Evolutionary conservation across 1,140 invertebrate genomes (phyloP).

Genomic region (Uloborus diversus): DNA sequence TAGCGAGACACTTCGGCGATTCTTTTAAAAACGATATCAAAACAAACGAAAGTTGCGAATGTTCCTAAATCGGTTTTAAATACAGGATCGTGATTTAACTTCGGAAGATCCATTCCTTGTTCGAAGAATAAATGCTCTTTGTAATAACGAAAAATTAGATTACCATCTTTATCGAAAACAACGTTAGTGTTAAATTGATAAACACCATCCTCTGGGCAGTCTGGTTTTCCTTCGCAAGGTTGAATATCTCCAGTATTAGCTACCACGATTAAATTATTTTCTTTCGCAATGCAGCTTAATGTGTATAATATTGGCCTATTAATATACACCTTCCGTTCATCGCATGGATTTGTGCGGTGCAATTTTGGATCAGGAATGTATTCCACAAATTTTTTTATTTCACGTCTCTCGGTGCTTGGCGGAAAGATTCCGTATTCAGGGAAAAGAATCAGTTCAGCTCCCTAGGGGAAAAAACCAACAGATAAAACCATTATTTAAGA

Average conservation of each 20-base stretch:
- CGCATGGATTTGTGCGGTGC: conserved; percentile 19
- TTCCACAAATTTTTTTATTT: not conserved
- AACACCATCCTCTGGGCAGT: conserved; percentile 64
- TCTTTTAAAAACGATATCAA: conserved; percentile 76
- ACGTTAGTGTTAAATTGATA: conserved; percentile 79
- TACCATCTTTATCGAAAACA: conserved; percentile 74
- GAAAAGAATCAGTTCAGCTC: conserved; percentile 82
- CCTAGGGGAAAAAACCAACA: conserved; percentile 68
- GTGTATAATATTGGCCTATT: conserved; percentile 59
- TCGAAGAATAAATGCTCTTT: conserved; percentile 79
- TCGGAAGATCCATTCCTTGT: conserved; percentile 67
- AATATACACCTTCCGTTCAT: not conserved
- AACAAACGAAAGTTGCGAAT: conserved; percentile 80
- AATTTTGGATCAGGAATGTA: conserved; percentile 25
- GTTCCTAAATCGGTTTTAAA: conserved; percentile 70
- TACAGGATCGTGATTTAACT: conserved; percentile 66
- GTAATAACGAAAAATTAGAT: conserved; percentile 73
- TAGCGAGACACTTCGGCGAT: conserved; percentile 65
- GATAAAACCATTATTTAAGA: too few species aligned
- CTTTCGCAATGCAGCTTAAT: conserved; percentile 71
- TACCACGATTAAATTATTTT: conserved; percentile 72
- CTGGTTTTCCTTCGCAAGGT: not conserved
- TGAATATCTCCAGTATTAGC: conserved; percentile 71
- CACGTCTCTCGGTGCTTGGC: not conserved
- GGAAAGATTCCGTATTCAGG: conserved; percentile 73